Evolutionary conservation across 2,797 vertebrate genomes (phyloP).

Genomic region (Loriculus beryllinus): DNA sequence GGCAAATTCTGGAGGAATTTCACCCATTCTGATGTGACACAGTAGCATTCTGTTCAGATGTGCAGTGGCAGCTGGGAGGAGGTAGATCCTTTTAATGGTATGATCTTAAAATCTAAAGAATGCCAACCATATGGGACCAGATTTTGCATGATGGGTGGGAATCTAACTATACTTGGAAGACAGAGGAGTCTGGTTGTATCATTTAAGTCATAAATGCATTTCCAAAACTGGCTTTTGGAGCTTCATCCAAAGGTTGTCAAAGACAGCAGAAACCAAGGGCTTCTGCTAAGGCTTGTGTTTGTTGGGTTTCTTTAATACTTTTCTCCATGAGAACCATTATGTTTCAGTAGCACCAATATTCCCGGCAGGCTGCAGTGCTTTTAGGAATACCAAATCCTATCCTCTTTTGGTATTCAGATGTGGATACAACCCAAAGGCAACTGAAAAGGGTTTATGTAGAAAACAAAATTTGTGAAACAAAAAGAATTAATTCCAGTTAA

Average conservation of each 20-base stretch:
- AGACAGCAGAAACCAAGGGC: neutral
- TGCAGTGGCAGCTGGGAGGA: neutral
- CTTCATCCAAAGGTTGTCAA: neutral
- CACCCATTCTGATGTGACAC: neutral
- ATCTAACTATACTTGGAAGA: neutral
- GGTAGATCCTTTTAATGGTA: neutral
- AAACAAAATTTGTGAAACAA: constrained; percentile 31
- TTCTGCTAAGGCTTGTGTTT: neutral
- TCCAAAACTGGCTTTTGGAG: neutral
- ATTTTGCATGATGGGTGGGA: neutral
- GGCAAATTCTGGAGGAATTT: neutral
- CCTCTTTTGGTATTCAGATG: neutral
- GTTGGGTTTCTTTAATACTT: neutral
- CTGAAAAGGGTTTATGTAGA: constrained; percentile 52
- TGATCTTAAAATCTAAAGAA: constrained; percentile 7
- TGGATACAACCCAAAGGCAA: constrained; percentile 61
- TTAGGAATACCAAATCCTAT: neutral
- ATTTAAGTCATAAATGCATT: neutral
- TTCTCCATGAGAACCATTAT: neutral
- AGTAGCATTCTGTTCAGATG: neutral
- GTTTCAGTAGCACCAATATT: constrained; percentile 21
- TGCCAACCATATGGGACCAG: neutral
- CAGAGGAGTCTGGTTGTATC: neutral
- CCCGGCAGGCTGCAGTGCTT: constrained; percentile 58
- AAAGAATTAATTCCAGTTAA: neutral